Evolutionary conservation across 2,113 vertebrate species (phyloP), one percentile per base, ranked within the genome.

Genomic region (Conger conger): DNA sequence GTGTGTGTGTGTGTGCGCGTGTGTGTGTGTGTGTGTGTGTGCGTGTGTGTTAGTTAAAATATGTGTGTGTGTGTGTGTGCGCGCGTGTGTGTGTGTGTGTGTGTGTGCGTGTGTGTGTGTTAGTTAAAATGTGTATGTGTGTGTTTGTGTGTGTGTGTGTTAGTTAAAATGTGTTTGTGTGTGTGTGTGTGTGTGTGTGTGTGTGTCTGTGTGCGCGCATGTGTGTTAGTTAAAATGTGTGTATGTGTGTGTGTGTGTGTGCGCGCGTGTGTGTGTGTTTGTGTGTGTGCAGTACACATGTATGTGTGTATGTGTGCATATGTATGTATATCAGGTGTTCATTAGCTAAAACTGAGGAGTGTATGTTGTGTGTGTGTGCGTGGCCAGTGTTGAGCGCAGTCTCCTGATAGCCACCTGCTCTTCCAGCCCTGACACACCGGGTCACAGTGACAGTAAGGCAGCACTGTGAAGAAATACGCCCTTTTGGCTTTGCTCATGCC

Each of bases 381-480:
- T 33, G 27, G 76, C 68, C 82, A 54, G 68, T 16, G 8, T 2
- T 13, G 54, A 20, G n/a, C 9, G 6, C 37, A 60, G 45, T n/a
- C 18, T 11, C 7, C 18, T 57, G 53, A n/a, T 80, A 80, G 40
- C 79, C 15, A n/a, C 45, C 0, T 45, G 30, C 45, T 53, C 45
- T 20, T 68, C 54, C 54, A 82, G 30, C 42, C 33, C 36, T 20
- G 36, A 68, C 81, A 82, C 7, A 1, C 35, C 23, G 15, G 54
- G 57, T 82, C 33, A 37, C 35, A 60, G 30, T 54, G 23, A 60
- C n/a, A 37, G 83, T 57, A 76, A 57, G 50, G 45, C 76, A 84
- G 83, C 37, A 79, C 17, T 45, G 77, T 79, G 77, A 80, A 80
- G 11, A 79, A 84, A 80, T 79, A 40, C 33, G 83, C 53, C 77